Percentiles rank a stretch among this genome's conserved stretches.
These are phyloP conservation scores for Romanogobio albipinnatus DNA, from an alignment of 2,113 vertebrate species.

Conservation along the genomic window DNA sequence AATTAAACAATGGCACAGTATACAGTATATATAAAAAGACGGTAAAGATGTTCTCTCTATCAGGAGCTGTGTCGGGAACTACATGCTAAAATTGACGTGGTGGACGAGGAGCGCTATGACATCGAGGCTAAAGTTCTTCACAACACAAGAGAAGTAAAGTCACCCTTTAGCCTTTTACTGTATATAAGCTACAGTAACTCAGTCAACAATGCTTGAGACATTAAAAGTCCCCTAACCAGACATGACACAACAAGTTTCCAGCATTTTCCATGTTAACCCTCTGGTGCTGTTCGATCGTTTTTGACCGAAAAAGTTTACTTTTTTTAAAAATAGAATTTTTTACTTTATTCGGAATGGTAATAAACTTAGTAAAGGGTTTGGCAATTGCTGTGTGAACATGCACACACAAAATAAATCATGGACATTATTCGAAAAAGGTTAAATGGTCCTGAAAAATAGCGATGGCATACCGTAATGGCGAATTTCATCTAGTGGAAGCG, in stretches of 20 bases:
- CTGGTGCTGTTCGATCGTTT: no score
- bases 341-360: no score
- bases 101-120: slow-evolving; percentile 95
- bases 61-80: slow-evolving; percentile 88
- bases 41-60: neutral
- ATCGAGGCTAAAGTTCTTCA: slow-evolving; percentile 93
- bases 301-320: no score
- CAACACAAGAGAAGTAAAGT: slow-evolving; percentile 85
- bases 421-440: no score
- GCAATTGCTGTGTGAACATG: no score
- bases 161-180: neutral
- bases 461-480: no score
- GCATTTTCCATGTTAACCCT: neutral
- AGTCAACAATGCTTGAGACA: neutral
- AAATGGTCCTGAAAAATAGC: no score
- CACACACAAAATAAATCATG: no score
- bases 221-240: neutral
- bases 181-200: neutral
- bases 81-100: slow-evolving; percentile 85
- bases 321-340: no score
- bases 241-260: neutral
- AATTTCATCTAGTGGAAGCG: no score
- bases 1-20: neutral
- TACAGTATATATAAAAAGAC: neutral
- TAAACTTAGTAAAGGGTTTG: no score